Evolutionary conservation across 30 jellyfish, hydroid and myxozoan genomes (phyloP), one percentile per base, ranked within the genome.

Genomic region (Aurelia sp.): DNA sequence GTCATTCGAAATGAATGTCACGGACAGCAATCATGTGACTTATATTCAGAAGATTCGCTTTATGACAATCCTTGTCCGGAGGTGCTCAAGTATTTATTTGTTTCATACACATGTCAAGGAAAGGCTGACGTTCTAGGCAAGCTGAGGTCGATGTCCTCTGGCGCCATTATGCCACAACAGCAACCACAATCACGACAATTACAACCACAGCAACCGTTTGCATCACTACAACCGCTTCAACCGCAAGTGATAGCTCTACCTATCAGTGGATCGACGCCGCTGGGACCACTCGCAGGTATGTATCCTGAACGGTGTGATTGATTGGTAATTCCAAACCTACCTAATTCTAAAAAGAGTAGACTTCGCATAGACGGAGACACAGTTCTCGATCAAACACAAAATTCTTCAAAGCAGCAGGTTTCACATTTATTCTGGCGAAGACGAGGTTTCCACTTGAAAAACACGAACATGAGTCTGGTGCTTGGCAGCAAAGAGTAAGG

Each of bases 11-110:
- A 90, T 30, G 91, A 95, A 30, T 95, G 99, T 47, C 99, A 95
- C 60, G 97, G 97, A 4, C 99, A 95, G 74, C 99, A 95, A 88
- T 95, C 99, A 62, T 95, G 99, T 76, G 99, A 95, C 78, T 67
- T 95, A 59, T 95, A 95, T 77, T 97, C 97, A 4, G 99, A 95
- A 67, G 99, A 95, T 66, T 76, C 91, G 30, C 79, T 95, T 59
- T 95, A 95, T 63, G 89, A 95, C 62, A 57, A 95, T 72, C 99
- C 99, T 6, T 95, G 99, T 73, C 99, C 99, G 7, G 94, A 69
- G 13, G 96, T 95, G 12, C 78, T 90, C 16, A 95, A 95, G 83
- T 95, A 95, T 61, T 73, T 95, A 71, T 95, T 84, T 67, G 97
- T 95, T 8, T 95, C 99, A 18, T 95, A 90, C 75, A 89, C 99